Percentiles rank a stretch among this genome's conserved stretches.
These are phyloP conservation scores for Prunella fulvescens DNA, from an alignment of 2,113 vertebrate species.

Conservation along the genomic window DNA sequence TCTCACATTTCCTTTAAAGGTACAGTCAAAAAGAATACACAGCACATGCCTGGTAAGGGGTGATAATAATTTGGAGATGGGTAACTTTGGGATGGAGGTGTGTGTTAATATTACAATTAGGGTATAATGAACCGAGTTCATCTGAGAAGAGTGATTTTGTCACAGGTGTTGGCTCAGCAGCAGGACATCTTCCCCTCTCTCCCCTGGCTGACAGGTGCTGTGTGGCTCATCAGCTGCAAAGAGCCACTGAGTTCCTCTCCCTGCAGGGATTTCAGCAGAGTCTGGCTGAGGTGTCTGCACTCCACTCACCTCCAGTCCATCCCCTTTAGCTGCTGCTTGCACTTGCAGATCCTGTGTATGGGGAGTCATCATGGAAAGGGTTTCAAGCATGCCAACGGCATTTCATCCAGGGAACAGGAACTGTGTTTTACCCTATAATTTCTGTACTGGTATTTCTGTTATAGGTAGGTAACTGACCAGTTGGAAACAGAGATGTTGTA, in stretches of 20 bases:
- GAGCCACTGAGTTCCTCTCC: neutral
- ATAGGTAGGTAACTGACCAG: neutral
- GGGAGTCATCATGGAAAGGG: neutral
- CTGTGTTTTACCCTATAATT: neutral
- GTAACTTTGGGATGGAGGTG: neutral
- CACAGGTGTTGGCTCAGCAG: neutral
- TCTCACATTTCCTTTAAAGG: neutral
- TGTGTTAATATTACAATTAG: neutral
- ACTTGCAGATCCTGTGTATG: accelerated
- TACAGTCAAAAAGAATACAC: neutral
- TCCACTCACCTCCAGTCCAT: neutral
- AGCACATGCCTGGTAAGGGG: accelerated
- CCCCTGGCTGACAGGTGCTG: accelerated
- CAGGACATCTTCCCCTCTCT: neutral
- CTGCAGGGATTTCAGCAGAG: accelerated
- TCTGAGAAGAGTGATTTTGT: neutral
- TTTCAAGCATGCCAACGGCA: neutral
- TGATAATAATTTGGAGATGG: neutral
- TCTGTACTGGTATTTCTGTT: neutral
- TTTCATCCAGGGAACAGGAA: neutral
- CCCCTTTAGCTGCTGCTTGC: neutral
- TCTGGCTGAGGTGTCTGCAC: neutral
- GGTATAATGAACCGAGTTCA: neutral
- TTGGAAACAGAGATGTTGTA: neutral
- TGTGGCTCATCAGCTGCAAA: neutral